Evolutionary conservation across 2,797 vertebrate genomes (phyloP), one percentile per base, ranked within the genome.

Genomic region (Luscinia luscinia): DNA sequence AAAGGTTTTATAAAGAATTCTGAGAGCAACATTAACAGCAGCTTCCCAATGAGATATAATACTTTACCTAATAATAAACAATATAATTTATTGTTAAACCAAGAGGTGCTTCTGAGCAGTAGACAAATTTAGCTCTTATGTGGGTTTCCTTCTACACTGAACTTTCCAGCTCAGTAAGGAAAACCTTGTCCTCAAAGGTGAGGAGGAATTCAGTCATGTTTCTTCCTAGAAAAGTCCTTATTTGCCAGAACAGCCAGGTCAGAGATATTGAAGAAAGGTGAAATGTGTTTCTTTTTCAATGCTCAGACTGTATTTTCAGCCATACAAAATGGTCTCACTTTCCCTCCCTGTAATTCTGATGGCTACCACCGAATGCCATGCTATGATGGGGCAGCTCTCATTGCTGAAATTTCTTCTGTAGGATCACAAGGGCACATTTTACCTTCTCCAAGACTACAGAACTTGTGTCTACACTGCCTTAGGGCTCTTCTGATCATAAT

Each of bases 241-340:
- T 43, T 1, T 41, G 28, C 6, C 11, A 5, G 15, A 75, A n/a
- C 21, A 57, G 12, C 11, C 9, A 70, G 19, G 10, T 52, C 43
- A 27, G 30, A 45, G 40, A 30, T n/a, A 78, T 1, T 0, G 0
- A 84, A 81, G 9, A 18, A 67, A 62, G 8, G 6, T 52, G 34
- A 58, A 82, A 88, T 26, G 3, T n/a, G 2, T 34, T 84, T 46
- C 2, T 43, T 92, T 82, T 74, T 64, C 62, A 61, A 8, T 40
- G 5, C 5, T 15, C 28, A 36, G 4, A 1, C 23, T 62, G 8
- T 20, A 70, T 90, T 73, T 4, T 48, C 12, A 41, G 15, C 6
- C 18, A 20, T 40, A 12, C 1, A 83, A 45, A 76, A 51, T 8
- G 13, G 14, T 74, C 15, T 55, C 1, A 0, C 13, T 77, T 89